phyloP scores from a whole-genome alignment of 2,888 invertebrate species.

The Tenthredo notha region DNA sequence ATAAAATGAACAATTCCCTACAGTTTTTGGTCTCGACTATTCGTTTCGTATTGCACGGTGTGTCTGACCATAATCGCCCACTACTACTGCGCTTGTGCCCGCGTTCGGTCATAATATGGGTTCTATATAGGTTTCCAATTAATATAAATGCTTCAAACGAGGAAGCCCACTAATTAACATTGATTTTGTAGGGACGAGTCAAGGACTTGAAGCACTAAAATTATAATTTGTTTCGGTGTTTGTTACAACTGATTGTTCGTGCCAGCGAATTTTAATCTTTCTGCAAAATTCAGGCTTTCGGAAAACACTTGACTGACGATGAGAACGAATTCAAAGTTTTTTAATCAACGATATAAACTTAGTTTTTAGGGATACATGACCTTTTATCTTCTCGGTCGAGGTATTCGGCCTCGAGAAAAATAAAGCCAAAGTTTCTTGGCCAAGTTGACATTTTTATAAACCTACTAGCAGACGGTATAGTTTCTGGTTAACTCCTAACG shows the following conservation, averaged over 20 bases:
- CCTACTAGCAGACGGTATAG: not conserved
- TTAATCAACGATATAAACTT: constrained; percentile 10
- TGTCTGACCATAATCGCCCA: not conserved
- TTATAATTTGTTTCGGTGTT: not conserved
- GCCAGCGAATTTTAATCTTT: not conserved
- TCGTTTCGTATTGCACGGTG: not conserved
- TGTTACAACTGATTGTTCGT: not conserved
- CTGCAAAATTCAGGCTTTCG: not conserved
- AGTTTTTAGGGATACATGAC: not conserved
- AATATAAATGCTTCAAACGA: not conserved
- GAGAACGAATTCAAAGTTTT: constrained; percentile 1
- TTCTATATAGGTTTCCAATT: not conserved
- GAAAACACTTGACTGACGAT: not conserved
- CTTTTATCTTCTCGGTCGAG: not conserved
- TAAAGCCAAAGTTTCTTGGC: constrained; percentile 4
- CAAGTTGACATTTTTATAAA: constrained; percentile 35
- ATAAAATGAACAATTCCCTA: not conserved
- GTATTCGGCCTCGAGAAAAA: not conserved
- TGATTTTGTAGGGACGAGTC: not conserved
- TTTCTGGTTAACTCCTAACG: constrained; percentile 25
- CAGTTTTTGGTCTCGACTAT: not conserved
- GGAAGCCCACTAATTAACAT: not conserved
- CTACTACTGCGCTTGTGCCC: not conserved
- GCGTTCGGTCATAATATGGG: not conserved
- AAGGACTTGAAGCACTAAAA: not conserved